Percentiles rank a stretch among this genome's conserved stretches.
These are phyloP conservation scores for Pimpla rufipes DNA, from an alignment of 2,888 invertebrate genomes.

Conservation along the genomic window DNA sequence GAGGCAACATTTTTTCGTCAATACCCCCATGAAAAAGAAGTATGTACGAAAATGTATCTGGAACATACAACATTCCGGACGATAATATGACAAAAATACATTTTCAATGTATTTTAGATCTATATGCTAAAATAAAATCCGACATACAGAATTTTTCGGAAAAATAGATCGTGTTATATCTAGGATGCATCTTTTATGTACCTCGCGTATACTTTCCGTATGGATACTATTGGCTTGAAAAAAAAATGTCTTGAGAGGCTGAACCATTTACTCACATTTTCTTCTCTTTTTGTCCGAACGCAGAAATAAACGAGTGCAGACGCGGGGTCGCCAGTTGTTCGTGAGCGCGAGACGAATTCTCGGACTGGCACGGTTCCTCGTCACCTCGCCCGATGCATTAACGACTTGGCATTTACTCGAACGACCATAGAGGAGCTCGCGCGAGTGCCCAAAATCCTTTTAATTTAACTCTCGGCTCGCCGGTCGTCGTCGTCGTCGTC, in stretches of 20 bases:
- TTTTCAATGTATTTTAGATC: no score
- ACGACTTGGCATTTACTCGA: constrained; percentile 66
- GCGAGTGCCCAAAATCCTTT: constrained; percentile 52
- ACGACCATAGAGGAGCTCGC: constrained; percentile 35
- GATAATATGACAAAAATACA: no score
- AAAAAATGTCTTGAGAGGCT: no score
- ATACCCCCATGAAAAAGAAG: no score
- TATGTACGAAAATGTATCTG: no score
- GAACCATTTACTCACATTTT: neutral
- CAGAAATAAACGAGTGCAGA: neutral
- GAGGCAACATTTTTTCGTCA: neutral
- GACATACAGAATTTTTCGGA: no score
- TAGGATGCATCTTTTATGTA: no score
- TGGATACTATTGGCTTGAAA: no score
- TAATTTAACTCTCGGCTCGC: constrained; percentile 54
- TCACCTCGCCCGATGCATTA: constrained; percentile 66
- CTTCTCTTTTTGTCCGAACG: neutral
- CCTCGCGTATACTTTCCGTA: no score
- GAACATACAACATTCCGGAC: no score
- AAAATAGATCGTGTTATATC: no score
- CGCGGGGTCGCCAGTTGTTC: constrained; percentile 53
- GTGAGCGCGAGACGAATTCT: constrained; percentile 58
- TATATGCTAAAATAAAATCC: no score
- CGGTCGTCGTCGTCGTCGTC: constrained; percentile 11
- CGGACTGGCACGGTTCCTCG: constrained; percentile 62